A percentile compares a stretch with the other conserved stretches of the same genome.
Conservation (phyloP, 2,113 vertebrate species). For the Micromys minutus region DNA sequence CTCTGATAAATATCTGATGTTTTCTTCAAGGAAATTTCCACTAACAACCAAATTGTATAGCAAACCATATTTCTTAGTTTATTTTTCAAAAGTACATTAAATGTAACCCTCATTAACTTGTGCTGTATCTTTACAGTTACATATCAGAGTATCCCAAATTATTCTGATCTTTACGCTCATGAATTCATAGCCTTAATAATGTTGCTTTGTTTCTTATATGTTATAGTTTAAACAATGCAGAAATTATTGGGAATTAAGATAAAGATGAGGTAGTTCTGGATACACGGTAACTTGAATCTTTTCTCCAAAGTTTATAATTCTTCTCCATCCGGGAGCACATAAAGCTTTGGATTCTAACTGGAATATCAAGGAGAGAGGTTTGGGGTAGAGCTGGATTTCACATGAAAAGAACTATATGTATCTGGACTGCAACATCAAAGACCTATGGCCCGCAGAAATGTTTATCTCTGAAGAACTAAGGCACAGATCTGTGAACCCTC, state of each 20-base stretch:
- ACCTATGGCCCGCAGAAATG: neutral
- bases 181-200: neutral
- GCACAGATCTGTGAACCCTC: neutral
- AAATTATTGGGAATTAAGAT: slow-evolving; percentile 25
- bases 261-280: slow-evolving; percentile 12
- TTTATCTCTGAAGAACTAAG: neutral
- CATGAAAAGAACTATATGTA: neutral
- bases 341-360: neutral
- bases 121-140: slow-evolving; percentile 16
- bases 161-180: neutral
- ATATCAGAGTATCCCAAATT: neutral
- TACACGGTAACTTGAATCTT: neutral
- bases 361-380: neutral
- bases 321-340: neutral
- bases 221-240: slow-evolving; percentile 31
- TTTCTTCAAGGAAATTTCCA: slow-evolving; percentile 27
- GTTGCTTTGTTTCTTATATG: neutral
- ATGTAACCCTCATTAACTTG: slow-evolving; percentile 1
- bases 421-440: neutral
- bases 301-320: neutral
- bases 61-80: neutral
- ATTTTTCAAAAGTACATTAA: slow-evolving; percentile 6
- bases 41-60: neutral
- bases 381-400: slow-evolving; percentile 5
- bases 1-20: neutral